Conservation (phyloP, 2,113 vertebrate genomes). For the Anguilla japonica region DNA sequence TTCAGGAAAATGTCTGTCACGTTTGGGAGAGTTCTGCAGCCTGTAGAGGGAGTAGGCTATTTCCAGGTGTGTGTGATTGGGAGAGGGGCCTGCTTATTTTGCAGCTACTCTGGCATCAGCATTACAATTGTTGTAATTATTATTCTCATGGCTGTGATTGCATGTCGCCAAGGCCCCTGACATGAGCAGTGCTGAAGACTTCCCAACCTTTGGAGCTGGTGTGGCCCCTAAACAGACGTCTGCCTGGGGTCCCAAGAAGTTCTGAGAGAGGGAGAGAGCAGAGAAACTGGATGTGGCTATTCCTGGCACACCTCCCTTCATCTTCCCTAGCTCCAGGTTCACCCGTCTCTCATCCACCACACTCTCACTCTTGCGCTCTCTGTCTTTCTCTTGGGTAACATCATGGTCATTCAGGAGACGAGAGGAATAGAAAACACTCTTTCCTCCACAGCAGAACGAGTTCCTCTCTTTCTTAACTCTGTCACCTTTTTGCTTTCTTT, state of each 20-base stretch:
- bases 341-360: constrained; percentile 42
- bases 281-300: constrained; percentile 29
- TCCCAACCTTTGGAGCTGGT: constrained; percentile 74
- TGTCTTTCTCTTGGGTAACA: constrained; percentile 20
- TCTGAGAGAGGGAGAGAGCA: constrained; percentile 61
- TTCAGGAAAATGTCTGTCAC: background rate
- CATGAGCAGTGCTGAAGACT: constrained; percentile 80
- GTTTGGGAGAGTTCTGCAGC: too few species aligned
- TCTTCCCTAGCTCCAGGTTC: constrained; percentile 15
- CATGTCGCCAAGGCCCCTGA: constrained; percentile 69
- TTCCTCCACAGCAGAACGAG: constrained; percentile 7
- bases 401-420: constrained; percentile 47
- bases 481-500: background rate
- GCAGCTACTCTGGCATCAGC: background rate
- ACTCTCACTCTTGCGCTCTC: constrained; percentile 33
- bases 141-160: background rate
- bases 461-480: constrained; percentile 17
- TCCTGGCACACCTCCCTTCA: constrained; percentile 24
- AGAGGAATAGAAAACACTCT: constrained; percentile 37
- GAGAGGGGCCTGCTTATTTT: background rate
- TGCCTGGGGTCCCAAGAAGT: constrained; percentile 80
- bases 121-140: background rate
- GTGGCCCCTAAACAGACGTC: constrained; percentile 75
- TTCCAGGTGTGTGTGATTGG: too few species aligned
- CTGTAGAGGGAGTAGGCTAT: too few species aligned